phyloP scores from a whole-genome alignment of 2,113 vertebrate species.

The Glaucomys volans region DNA sequence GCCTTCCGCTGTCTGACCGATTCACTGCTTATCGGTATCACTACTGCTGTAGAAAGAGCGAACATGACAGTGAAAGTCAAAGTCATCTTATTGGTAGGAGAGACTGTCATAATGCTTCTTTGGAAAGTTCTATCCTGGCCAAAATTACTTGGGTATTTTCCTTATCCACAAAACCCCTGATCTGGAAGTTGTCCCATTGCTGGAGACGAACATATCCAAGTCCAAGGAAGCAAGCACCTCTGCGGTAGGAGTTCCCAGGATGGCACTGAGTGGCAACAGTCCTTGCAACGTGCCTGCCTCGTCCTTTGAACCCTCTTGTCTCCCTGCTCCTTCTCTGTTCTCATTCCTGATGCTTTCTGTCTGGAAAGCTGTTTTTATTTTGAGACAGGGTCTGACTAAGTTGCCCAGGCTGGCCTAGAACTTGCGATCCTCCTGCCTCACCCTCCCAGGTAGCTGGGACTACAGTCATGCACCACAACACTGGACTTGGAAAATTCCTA shows the following conservation, averaged over 20 bases:
- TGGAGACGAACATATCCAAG: not conserved
- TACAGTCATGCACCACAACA: not conserved
- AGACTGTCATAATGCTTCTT: not conserved
- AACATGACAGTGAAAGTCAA: not conserved
- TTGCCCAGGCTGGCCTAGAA: not conserved
- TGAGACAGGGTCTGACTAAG: not conserved
- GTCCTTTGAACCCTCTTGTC: not conserved
- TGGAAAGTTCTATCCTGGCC: not conserved
- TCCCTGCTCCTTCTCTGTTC: not conserved
- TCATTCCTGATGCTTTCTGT: not conserved
- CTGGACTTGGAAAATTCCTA: not conserved
- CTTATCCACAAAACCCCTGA: not conserved
- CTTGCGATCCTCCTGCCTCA: not conserved
- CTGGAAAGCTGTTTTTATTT: not conserved
- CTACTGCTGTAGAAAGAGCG: not conserved
- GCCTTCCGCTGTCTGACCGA: not conserved
- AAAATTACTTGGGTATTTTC: constrained; percentile 13
- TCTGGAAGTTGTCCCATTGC: not conserved
- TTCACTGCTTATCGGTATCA: not conserved
- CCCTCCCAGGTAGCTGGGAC: not conserved
- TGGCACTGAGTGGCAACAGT: not conserved
- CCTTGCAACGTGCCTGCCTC: not conserved
- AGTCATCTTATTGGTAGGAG: not conserved
- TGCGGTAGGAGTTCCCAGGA: constrained; percentile 14
- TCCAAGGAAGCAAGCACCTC: not conserved